Percentiles rank a stretch among this genome's conserved stretches.
Conservation (phyloP, 1,140 invertebrate genomes). For the Helicoverpa armigera region DNA sequence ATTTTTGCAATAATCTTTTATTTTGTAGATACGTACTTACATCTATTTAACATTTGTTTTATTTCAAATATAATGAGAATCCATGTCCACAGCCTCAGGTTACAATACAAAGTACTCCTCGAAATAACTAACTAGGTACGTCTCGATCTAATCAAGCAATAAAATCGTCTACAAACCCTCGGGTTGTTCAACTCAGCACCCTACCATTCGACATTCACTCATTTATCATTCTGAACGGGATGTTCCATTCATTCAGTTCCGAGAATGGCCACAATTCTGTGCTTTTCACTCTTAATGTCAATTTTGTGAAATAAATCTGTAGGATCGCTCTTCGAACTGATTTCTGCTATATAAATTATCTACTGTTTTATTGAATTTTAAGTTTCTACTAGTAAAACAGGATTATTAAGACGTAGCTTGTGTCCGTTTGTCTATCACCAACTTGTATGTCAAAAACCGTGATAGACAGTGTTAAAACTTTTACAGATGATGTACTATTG, state of each 20-base stretch:
- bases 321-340: not conserved
- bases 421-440: too few relatives aligned
- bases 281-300: slow-evolving; percentile 15
- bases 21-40: too few relatives aligned
- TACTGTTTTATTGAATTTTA: not conserved
- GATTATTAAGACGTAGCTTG: too few relatives aligned
- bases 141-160: slow-evolving; percentile 36
- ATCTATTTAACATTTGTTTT: too few relatives aligned
- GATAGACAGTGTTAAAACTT: too few relatives aligned
- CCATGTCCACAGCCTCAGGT: too few relatives aligned
- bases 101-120: too few relatives aligned
- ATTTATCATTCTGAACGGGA: slow-evolving; percentile 30
- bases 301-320: slow-evolving; percentile 7
- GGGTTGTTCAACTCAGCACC: slow-evolving; percentile 29
- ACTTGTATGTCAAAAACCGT: too few relatives aligned
- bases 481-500: too few relatives aligned
- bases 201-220: slow-evolving; percentile 17
- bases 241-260: slow-evolving; percentile 34
- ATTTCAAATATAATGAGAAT: not conserved
- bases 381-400: not conserved
- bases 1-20: too few relatives aligned
- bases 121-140: not conserved
- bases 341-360: not conserved
- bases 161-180: slow-evolving; percentile 9
- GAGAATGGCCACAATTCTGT: slow-evolving; percentile 1